Base-by-base conservation (phyloP, 30 jellyfish, hydroid and myxozoan species). In the Aurelia aurita complex sp. Pacific region DNA sequence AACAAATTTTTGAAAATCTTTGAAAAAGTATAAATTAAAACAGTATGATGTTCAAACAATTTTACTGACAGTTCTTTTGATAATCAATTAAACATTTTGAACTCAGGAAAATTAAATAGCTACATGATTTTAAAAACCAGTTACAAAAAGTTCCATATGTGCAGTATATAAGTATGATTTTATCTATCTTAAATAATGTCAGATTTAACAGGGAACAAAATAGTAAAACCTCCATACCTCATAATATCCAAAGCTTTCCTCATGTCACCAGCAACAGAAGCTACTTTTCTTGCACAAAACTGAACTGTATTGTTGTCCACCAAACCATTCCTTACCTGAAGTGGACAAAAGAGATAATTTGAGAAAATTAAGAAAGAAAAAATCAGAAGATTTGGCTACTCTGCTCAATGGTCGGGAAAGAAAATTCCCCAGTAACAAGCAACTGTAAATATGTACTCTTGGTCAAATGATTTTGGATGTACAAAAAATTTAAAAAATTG, bases 221-320 rank as follows among this genome's bases (percentile, higher is more conserved):
- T 46, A 9, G 13, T 46, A 46, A 46, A 46, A 46, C 15, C 57
- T 46, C 57, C 15, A 13, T 36, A 92, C 98, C 97, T 87, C 94
- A 93, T 73, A 10, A 93, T 93, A 79, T 88, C 98, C 35, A 93
- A 57, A n/a, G 98, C 98, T 83, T 93, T 93, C 62, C 98, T 88
- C 85, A 82, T 80, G 67, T 93, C 98, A 11, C 98, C 98, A 35
- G 96, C 94, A 79, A 93, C 94, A 19, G 98, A 76, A 18, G 97
- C 86, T 3, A 93, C 98, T 79, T 93, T 93, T 54, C 98, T 83
- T 55, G 98, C 98, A 88, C 98, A 93, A 73, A 93, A 87, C 73
- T 93, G 97, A 12, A 93, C 82, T 13, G 98, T 96, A n/a, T 38
- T 87, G 29, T 16, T 60, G 78, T 93, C 98, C 59, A 93, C 88